phyloP scores from a whole-genome alignment of 2,888 invertebrate species.

The Callimorpha dominula region DNA sequence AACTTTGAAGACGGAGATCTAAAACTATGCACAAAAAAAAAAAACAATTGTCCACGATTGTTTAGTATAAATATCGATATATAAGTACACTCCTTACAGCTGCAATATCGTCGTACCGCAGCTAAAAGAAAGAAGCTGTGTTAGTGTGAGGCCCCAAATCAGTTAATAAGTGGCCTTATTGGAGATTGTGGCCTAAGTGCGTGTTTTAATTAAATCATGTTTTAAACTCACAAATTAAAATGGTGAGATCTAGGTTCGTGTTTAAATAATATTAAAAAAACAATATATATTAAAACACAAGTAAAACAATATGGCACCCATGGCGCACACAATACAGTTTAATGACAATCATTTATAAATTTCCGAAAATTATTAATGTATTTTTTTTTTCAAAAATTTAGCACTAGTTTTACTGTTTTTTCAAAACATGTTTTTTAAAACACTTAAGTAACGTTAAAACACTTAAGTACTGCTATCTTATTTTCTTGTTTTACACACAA shows the following conservation, averaged over 20 bases:
- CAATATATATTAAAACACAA: too few species aligned
- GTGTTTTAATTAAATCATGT: background rate
- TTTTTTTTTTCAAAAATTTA: background rate
- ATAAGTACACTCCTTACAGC: slow-evolving; percentile 59
- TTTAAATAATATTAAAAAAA: background rate
- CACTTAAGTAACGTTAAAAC: too few species aligned
- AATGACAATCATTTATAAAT: too few species aligned
- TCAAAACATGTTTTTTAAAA: background rate
- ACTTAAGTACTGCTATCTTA: too few species aligned
- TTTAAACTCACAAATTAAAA: background rate
- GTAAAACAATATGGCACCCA: too few species aligned
- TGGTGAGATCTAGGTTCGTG: background rate
- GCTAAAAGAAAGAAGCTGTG: slow-evolving; percentile 62
- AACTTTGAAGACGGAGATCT: slow-evolving; percentile 19
- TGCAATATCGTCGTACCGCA: slow-evolving; percentile 79
- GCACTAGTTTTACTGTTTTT: background rate
- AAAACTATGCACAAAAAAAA: slow-evolving; percentile 8
- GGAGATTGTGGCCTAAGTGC: background rate
- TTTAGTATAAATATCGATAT: slow-evolving; percentile 19
- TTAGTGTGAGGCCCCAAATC: background rate
- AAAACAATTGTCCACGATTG: background rate
- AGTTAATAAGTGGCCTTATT: background rate
- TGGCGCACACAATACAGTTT: too few species aligned
- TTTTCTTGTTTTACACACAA: too few species aligned
- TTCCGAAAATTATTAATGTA: too few species aligned